These are phyloP conservation scores for Margarornis squamiger DNA, from an alignment of 2,797 vertebrate genomes.

Conservation along the genomic window DNA sequence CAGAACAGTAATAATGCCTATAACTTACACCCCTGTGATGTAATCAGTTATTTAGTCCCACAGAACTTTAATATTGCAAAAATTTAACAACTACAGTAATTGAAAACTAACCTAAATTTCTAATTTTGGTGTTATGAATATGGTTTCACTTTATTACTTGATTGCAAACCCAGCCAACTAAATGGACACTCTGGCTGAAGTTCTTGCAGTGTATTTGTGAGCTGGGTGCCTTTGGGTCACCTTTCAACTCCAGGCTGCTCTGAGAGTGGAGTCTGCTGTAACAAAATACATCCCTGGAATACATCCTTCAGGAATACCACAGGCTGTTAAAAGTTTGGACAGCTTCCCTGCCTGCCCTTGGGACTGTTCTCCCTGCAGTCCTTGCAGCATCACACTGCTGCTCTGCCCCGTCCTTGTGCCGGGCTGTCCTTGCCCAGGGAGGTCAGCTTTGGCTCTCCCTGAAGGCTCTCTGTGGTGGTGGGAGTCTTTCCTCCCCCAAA, in stretches of 20 bases:
- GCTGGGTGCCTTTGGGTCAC: neutral
- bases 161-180: neutral
- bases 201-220: rapidly evolving
- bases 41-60: neutral
- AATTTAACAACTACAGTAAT: neutral
- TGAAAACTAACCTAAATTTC: neutral
- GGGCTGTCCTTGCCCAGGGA: neutral
- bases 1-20: neutral
- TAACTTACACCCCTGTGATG: neutral
- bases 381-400: rapidly evolving
- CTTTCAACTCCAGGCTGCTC: neutral
- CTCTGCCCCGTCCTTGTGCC: neutral
- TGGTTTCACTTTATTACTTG: neutral
- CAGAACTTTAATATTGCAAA: neutral
- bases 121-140: neutral
- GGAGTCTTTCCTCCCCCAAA: neutral
- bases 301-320: neutral
- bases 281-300: neutral
- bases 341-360: constrained; percentile 10
- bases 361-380: neutral
- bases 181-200: rapidly evolving
- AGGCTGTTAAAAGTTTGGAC: neutral
- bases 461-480: neutral
- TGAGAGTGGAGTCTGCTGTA: neutral
- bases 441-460: neutral